Percentiles rank a stretch among this genome's conserved stretches.
phyloP scores from a whole-genome alignment of 2,888 invertebrate species.

The Nephrotoma flavescens region DNA sequence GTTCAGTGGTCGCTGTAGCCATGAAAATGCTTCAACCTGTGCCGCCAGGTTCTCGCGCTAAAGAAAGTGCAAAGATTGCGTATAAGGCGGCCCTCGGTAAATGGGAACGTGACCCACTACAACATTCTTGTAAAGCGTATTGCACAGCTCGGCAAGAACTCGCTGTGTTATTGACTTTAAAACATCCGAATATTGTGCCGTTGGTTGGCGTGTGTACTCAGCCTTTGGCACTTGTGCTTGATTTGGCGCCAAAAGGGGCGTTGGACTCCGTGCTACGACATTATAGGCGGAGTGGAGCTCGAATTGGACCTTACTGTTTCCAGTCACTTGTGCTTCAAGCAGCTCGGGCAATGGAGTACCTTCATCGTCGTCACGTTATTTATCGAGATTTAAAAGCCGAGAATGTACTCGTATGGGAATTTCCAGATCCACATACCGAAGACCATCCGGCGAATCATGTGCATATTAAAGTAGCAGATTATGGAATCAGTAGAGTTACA shows the following conservation, averaged over 20 bases:
- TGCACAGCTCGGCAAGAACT: constrained; percentile 92
- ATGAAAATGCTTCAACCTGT: constrained; percentile 94
- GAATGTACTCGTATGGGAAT: constrained; percentile 95
- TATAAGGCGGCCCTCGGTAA: constrained; percentile 60
- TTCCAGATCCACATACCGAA: constrained; percentile 58
- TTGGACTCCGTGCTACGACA: constrained; percentile 70
- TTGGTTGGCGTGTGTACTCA: constrained; percentile 79
- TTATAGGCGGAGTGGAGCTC: constrained; percentile 71
- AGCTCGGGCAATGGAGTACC: constrained; percentile 86
- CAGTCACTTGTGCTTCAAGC: constrained; percentile 80
- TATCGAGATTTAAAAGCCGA: constrained; percentile 74
- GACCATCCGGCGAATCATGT: constrained; percentile 52
- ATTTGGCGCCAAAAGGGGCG: constrained; percentile 85
- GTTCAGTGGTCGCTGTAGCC: constrained; percentile 57
- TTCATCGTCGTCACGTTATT: constrained; percentile 85
- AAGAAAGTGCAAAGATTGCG: constrained; percentile 31
- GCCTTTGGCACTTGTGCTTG: constrained; percentile 78
- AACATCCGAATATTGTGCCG: constrained; percentile 86
- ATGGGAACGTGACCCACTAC: constrained; percentile 86
- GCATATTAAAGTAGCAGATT: constrained; percentile 91
- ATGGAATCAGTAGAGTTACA: constrained; percentile 81
- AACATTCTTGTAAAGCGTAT: constrained; percentile 91
- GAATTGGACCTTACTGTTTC: constrained; percentile 63
- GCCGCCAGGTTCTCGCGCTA: constrained; percentile 48
- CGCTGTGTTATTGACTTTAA: constrained; percentile 66